Base-by-base conservation (phyloP, 2,888 invertebrate species). In the Artemia sinica region DNA sequence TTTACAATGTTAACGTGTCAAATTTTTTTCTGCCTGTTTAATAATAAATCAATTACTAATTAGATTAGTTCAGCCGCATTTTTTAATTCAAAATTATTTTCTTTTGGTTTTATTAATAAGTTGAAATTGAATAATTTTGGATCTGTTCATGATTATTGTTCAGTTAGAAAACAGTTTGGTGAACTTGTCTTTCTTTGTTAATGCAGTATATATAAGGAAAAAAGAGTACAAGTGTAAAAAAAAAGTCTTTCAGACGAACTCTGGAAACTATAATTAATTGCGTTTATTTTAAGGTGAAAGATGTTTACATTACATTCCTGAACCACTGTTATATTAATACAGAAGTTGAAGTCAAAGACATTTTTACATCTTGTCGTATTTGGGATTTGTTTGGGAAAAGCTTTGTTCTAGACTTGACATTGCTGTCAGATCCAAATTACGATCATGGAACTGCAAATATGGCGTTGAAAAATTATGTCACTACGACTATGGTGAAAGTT, bases 271-370 rank as follows among this genome's bases (percentile, higher is more conserved):
- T 41, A 41, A 41, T 41, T 3, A 4, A 28, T 70, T 18, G 67
- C 69, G 68, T 71, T 70, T 69, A 68, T 68, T 75, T 74, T 0
- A 74, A 89, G 89, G 88, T 95, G 11, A 98, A 98, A 80, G 91
- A 94, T 77, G 96, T 95, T 0, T 98, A 98, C 80, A 92, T 97
- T 5, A 94, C 95, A 74, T 98, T 98, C 79, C 82, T 98, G 72
- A 94, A 95, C 79, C 97, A 98, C 79, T 98, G 98, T 79, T 99
- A 97, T 80, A 96, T 98, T 74, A 98, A 99, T 79, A 98, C 98
- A 0, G 98, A 98, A 78, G 96, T 98, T 12, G 98, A 99, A 79
- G 96, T 97, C 91, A 96, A 98, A 79, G 98, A 98, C 81, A 97
- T 98, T 72, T 98, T 96, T 79, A 93, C 92, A 49, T 93, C 93